Evolutionary conservation across 2,888 invertebrate species (phyloP).

Genomic region (Cephus runcator): DNA sequence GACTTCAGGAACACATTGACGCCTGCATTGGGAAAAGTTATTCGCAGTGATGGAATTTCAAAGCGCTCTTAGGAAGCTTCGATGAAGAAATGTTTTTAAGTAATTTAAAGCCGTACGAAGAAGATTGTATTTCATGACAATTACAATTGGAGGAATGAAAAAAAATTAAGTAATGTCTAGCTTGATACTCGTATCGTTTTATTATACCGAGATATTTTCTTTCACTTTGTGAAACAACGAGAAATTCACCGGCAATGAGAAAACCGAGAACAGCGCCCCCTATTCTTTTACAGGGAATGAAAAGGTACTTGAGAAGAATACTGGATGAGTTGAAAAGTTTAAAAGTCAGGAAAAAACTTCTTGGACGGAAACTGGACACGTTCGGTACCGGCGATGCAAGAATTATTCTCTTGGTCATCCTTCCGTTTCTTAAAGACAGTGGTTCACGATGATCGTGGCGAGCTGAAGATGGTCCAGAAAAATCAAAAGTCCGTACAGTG

Average conservation of each 20-base stretch:
- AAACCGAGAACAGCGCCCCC: neutral
- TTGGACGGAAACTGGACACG: neutral
- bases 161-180: neutral
- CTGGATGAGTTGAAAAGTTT: neutral
- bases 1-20: neutral
- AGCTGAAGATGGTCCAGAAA: neutral
- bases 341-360: neutral
- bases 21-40: neutral
- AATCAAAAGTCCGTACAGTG: neutral
- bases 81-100: neutral
- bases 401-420: neutral
- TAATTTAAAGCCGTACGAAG: neutral
- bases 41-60: neutral
- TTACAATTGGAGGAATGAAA: neutral
- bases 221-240: neutral
- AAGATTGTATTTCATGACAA: neutral
- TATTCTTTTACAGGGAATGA: neutral
- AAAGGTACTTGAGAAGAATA: neutral
- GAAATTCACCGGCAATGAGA: neutral
- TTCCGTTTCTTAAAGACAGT: neutral
- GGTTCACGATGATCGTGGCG: too few relatives aligned
- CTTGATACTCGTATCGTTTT: neutral
- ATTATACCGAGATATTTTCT: neutral
- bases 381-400: neutral
- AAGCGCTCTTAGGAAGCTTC: neutral